phyloP scores from a whole-genome alignment of 2,888 invertebrate genomes.

The Archips xylosteana region DNA sequence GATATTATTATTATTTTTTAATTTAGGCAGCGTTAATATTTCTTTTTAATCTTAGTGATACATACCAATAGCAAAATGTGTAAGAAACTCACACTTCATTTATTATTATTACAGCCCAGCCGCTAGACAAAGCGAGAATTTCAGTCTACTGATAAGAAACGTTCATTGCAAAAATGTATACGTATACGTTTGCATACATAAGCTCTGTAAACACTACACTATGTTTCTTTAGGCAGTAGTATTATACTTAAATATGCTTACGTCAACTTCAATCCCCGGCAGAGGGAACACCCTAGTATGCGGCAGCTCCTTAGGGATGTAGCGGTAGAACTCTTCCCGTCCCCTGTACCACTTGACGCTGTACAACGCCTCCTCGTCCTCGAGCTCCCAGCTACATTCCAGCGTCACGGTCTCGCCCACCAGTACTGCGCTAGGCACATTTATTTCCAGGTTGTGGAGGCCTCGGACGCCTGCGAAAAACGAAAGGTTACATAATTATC shows the following conservation, averaged over 20 bases:
- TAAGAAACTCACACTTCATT: no score
- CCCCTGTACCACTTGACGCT: constrained; percentile 94
- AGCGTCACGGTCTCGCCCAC: constrained; percentile 90
- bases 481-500: not conserved
- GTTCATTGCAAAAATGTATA: no score
- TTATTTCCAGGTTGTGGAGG: constrained; percentile 89
- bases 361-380: constrained; percentile 89
- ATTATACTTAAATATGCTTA: constrained; percentile 81
- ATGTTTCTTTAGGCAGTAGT: no score
- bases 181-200: no score
- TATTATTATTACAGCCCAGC: no score
- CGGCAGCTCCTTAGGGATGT: constrained; percentile 91
- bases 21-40: no score
- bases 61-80: no score
- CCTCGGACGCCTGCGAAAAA: constrained; percentile 81
- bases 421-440: constrained; percentile 89
- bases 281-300: constrained; percentile 90
- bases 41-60: no score
- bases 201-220: no score
- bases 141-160: no score
- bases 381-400: constrained; percentile 91
- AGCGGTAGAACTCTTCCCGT: constrained; percentile 91
- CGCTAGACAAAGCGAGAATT: no score
- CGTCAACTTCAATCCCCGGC: constrained; percentile 90
- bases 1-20: no score